phyloP scores from a whole-genome alignment of 2,797 vertebrate genomes.

The Platalea minor region DNA sequence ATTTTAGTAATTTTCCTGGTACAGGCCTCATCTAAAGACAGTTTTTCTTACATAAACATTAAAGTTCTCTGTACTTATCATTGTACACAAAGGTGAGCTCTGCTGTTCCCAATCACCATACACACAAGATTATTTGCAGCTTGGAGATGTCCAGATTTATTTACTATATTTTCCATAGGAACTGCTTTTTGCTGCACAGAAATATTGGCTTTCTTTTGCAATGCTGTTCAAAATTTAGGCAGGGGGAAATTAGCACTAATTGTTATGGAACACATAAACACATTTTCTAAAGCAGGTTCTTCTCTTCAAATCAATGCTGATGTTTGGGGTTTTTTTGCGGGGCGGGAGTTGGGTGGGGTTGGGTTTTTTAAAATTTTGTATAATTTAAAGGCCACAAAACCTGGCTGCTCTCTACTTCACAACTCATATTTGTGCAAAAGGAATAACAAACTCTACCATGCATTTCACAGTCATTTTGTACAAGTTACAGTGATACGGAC shows the following conservation, averaged over 20 bases:
- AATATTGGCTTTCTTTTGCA: background rate
- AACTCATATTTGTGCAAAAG: background rate
- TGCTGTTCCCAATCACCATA: background rate
- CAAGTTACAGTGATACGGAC: background rate
- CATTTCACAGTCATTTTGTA: background rate
- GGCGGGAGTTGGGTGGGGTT: accelerated
- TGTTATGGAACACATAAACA: background rate
- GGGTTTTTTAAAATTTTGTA: background rate
- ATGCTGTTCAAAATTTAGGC: background rate
- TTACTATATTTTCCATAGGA: background rate
- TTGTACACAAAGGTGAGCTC: background rate
- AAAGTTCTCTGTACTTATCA: background rate
- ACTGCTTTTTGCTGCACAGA: conserved; percentile 21
- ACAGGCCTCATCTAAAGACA: background rate
- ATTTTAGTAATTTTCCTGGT: background rate
- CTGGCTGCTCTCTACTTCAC: background rate
- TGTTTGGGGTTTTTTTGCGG: background rate
- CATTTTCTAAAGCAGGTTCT: conserved; percentile 54
- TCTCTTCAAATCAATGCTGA: conserved; percentile 21
- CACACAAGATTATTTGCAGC: background rate
- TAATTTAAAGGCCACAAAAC: background rate
- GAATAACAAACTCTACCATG: background rate
- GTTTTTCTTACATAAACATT: background rate
- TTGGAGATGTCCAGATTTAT: background rate
- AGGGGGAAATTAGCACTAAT: background rate